Conservation (phyloP, 2,888 invertebrate genomes). For the Phragmatobia fuliginosa region DNA sequence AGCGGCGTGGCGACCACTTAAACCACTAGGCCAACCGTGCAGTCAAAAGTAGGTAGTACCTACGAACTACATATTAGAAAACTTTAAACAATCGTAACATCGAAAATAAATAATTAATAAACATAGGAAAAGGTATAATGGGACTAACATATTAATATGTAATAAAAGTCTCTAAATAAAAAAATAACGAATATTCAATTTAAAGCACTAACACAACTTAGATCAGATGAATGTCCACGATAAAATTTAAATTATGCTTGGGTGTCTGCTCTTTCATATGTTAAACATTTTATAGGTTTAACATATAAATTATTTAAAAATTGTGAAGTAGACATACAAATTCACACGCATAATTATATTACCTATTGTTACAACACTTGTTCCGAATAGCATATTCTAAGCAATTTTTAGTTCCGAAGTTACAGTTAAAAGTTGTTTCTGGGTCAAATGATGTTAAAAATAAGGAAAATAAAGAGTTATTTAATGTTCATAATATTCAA, state of each 20-base stretch:
- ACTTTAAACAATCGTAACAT: not conserved
- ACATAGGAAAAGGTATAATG: too few species aligned
- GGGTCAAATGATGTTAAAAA: conserved; percentile 40
- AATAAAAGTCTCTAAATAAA: too few species aligned
- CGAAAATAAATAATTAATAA: too few species aligned
- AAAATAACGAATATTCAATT: not conserved
- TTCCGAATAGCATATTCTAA: conserved; percentile 17
- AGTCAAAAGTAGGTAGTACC: too few species aligned
- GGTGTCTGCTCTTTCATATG: not conserved
- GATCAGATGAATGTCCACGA: not conserved
- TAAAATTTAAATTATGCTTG: not conserved
- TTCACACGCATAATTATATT: conserved; percentile 7
- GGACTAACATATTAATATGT: too few species aligned
- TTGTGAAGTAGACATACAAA: not conserved
- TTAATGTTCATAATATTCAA: conserved; percentile 45
- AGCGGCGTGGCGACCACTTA: too few species aligned
- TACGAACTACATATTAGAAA: too few species aligned
- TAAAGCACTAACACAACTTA: not conserved
- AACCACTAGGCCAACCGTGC: too few species aligned
- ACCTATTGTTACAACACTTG: conserved; percentile 16
- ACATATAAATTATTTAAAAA: not conserved
- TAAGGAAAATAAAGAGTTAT: conserved; percentile 43
- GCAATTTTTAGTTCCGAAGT: conserved; percentile 30
- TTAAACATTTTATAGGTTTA: not conserved
- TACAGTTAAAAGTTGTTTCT: conserved; percentile 41